Percentiles rank a stretch among this genome's conserved stretches.
Conservation (phyloP, 1,140 invertebrate species). For the Hesperophylax magnus region DNA sequence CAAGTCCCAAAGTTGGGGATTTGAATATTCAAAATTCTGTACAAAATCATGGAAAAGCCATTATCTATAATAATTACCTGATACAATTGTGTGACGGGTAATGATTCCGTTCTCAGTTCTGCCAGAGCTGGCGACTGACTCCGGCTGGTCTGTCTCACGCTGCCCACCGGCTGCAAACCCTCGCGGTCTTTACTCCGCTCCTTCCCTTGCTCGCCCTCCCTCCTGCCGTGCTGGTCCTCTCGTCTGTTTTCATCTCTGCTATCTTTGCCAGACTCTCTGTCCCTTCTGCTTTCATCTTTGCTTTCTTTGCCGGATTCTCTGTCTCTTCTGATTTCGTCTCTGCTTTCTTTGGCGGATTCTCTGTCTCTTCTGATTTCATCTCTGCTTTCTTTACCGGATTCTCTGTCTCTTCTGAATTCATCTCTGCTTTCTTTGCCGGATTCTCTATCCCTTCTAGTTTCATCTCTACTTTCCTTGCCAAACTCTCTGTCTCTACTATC, state of each 20-base stretch:
- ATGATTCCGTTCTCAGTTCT: conserved; percentile 63
- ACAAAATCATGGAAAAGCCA: no score
- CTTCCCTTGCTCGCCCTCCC: conserved; percentile 9
- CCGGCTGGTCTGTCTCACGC: conserved; percentile 65
- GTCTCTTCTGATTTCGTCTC: conserved; percentile 28
- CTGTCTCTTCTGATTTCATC: conserved; percentile 31
- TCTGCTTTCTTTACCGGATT: not conserved
- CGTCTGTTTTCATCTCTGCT: conserved; percentile 24
- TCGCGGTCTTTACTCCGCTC: conserved; percentile 55
- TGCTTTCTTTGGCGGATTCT: conserved; percentile 22
- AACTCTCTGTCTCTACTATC: conserved; percentile 30
- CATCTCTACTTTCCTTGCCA: conserved; percentile 20
- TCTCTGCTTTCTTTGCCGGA: conserved; percentile 3
- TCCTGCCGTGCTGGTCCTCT: not conserved
- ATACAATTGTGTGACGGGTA: conserved; percentile 61
- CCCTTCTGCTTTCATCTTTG: conserved; percentile 27
- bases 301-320: not conserved
- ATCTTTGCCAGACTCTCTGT: conserved; percentile 9
- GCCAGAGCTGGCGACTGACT: conserved; percentile 67
- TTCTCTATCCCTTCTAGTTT: not conserved
- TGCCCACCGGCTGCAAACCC: conserved; percentile 58
- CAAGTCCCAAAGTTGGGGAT: no score
- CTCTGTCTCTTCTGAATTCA: conserved; percentile 15
- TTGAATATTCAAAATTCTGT: no score
- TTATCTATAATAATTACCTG: conserved; percentile 22